phyloP scores from a whole-genome alignment of 2,888 invertebrate genomes.

The Protodeltote pygarga region DNA sequence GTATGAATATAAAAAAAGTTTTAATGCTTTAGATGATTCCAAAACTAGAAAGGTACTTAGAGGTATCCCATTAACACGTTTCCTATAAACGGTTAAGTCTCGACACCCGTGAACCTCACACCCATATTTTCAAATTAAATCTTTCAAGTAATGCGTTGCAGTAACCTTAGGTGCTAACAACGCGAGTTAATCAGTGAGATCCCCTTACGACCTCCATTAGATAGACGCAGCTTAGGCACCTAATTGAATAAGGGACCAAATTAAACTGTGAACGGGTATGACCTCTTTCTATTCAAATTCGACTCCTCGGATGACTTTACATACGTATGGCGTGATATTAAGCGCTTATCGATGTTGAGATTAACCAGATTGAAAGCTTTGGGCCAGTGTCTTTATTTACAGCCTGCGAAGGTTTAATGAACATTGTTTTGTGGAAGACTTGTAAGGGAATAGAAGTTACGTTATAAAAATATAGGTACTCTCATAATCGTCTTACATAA shows the following conservation, averaged over 20 bases:
- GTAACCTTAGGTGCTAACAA: constrained; percentile 74
- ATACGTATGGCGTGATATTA: constrained; percentile 64
- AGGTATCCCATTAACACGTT: not conserved
- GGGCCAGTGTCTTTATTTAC: constrained; percentile 36
- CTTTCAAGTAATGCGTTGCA: constrained; percentile 58
- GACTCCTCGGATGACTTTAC: constrained; percentile 66
- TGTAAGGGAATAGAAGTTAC: not conserved
- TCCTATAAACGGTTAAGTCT: no score
- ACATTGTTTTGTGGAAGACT: not conserved
- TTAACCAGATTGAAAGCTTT: constrained; percentile 66
- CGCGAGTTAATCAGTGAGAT: constrained; percentile 80
- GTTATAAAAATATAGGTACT: no score
- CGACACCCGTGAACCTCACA: no score
- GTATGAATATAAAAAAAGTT: constrained; percentile 1
- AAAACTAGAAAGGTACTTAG: not conserved
- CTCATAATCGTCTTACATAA: no score
- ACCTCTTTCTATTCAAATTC: constrained; percentile 86
- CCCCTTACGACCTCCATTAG: constrained; percentile 82
- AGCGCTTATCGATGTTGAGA: constrained; percentile 66
- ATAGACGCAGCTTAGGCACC: constrained; percentile 77
- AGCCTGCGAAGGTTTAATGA: constrained; percentile 7
- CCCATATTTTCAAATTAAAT: constrained; percentile 57
- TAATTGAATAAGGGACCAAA: constrained; percentile 85
- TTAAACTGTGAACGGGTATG: constrained; percentile 76
- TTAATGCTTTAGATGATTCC: not conserved